Percentiles rank a stretch among this genome's conserved stretches.
Evolutionary conservation across 2,888 invertebrate genomes (phyloP).

Genomic region (Autographa gamma): DNA sequence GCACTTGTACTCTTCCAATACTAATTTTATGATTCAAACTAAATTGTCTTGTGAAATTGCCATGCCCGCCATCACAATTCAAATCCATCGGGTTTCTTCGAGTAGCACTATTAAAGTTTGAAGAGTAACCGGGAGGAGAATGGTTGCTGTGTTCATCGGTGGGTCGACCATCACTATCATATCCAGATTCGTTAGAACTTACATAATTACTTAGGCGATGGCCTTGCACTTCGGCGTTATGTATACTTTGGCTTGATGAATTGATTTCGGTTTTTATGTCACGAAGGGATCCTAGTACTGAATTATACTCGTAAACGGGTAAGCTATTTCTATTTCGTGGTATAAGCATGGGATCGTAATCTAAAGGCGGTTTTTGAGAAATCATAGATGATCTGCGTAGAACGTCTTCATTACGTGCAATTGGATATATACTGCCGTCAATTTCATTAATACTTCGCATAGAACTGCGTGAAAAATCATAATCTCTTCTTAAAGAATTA

Average conservation of each 20-base stretch:
- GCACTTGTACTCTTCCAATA: conserved; percentile 80
- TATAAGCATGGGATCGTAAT: conserved; percentile 86
- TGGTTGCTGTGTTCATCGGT: conserved; percentile 88
- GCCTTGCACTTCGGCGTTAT: conserved; percentile 88
- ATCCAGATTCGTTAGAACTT: conserved; percentile 95
- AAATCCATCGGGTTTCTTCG: conserved; percentile 69
- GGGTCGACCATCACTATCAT: conserved; percentile 93
- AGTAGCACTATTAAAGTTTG: conserved; percentile 77
- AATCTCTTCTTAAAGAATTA: conserved; percentile 76
- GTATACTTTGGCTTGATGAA: conserved; percentile 86
- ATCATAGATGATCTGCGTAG: conserved; percentile 84
- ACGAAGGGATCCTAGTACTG: conserved; percentile 78
- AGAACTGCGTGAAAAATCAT: conserved; percentile 80
- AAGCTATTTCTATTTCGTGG: conserved; percentile 86
- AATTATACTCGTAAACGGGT: conserved; percentile 84
- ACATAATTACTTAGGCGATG: conserved; percentile 92
- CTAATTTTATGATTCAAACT: conserved; percentile 85
- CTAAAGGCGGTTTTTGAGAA: conserved; percentile 80
- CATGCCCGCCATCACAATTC: conserved; percentile 73
- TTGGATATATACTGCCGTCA: conserved; percentile 73
- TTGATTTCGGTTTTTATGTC: conserved; percentile 82
- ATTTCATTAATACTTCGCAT: conserved; percentile 83
- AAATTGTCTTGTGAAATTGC: conserved; percentile 81
- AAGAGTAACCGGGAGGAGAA: conserved; percentile 87
- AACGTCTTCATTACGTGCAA: conserved; percentile 75